Evolutionary conservation across 2,888 invertebrate species (phyloP).

Genomic region (Cybosia mesomella): DNA sequence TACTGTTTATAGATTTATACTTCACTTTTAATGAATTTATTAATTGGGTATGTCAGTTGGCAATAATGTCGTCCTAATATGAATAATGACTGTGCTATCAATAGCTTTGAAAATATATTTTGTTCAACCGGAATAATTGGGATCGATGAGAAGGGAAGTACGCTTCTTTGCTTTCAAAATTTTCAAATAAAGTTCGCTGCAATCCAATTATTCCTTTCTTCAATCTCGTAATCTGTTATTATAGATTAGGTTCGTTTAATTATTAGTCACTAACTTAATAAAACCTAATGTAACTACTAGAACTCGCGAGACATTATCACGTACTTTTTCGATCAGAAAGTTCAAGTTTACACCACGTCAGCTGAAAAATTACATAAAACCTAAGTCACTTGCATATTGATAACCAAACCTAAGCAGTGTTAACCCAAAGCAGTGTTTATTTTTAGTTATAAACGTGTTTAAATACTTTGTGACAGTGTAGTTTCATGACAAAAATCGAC

Average conservation of each 20-base stretch:
- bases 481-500: not conserved
- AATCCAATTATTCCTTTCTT: too few species aligned
- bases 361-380: not conserved
- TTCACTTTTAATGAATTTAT: not conserved
- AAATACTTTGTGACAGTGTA: not conserved
- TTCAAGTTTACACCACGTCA: not conserved
- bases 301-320: not conserved
- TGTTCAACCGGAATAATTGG: too few species aligned
- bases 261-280: too few species aligned
- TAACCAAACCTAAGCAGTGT: not conserved
- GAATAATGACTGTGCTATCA: not conserved
- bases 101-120: too few species aligned
- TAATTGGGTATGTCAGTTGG: slow-evolving; percentile 7
- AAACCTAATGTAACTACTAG: too few species aligned
- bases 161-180: too few species aligned
- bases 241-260: too few species aligned
- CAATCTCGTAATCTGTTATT: too few species aligned
- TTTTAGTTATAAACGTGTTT: too few species aligned
- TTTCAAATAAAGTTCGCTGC: too few species aligned
- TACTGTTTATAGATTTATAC: not conserved
- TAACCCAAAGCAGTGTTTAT: too few species aligned
- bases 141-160: too few species aligned
- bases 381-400: not conserved
- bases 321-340: not conserved
- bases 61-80: not conserved